These are phyloP conservation scores for Brachypalpus laphriformis DNA, from an alignment of 2,888 invertebrate genomes.

Conservation along the genomic window DNA sequence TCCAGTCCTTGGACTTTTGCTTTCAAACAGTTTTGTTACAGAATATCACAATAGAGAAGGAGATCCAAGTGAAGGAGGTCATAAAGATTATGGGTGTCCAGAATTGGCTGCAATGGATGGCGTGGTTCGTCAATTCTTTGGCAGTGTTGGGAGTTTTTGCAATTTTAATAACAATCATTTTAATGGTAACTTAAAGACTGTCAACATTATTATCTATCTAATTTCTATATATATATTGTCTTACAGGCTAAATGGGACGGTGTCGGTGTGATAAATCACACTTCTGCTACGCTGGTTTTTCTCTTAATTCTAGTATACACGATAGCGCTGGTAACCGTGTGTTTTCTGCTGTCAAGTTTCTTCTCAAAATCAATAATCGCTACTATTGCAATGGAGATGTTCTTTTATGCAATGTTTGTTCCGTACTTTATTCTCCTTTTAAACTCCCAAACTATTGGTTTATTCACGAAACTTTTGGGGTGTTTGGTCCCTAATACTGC, in stretches of 20 bases:
- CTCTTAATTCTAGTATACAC: conserved; percentile 89
- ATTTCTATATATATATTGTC: neutral
- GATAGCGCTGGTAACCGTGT: conserved; percentile 88
- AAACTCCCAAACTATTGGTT: conserved; percentile 84
- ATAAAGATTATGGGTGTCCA: conserved; percentile 96
- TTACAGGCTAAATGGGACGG: conserved; percentile 77
- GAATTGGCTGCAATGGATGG: conserved; percentile 92
- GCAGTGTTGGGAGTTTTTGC: conserved; percentile 86
- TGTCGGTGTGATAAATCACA: conserved; percentile 83
- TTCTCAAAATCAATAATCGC: conserved; percentile 89
- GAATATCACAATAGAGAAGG: conserved; percentile 85
- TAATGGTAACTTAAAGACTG: conserved; percentile 83
- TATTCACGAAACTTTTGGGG: conserved; percentile 86
- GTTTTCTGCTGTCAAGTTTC: conserved; percentile 91
- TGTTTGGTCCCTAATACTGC: conserved; percentile 90
- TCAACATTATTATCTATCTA: neutral
- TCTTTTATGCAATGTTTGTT: neutral
- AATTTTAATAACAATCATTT: conserved; percentile 84
- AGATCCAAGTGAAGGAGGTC: conserved; percentile 89
- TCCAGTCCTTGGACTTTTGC: neutral
- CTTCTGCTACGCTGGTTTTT: conserved; percentile 87
- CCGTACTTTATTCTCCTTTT: neutral
- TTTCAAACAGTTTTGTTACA: conserved; percentile 52
- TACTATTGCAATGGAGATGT: neutral
- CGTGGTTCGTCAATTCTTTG: conserved; percentile 92